These are phyloP conservation scores for Odontocerum albicorne DNA, from an alignment of 2,888 invertebrate genomes.

Conservation along the genomic window DNA sequence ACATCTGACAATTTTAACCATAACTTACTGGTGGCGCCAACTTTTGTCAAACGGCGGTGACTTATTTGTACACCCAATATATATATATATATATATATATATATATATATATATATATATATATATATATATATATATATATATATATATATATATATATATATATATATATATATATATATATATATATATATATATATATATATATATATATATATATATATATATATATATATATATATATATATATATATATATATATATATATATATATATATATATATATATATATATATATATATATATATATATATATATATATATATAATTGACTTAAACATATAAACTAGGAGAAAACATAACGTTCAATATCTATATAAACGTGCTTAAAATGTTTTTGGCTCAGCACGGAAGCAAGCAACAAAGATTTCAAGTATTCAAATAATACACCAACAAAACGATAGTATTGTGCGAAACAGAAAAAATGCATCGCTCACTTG, in stretches of 20 bases:
- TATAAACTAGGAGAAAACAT: too few species aligned
- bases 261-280: background rate
- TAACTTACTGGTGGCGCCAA: too few species aligned
- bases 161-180: background rate
- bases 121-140: background rate
- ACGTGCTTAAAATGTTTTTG: too few species aligned
- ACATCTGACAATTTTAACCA: too few species aligned
- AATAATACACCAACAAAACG: too few species aligned
- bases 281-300: background rate
- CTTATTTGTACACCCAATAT: too few species aligned
- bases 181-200: background rate
- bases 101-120: background rate
- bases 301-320: background rate
- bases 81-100: background rate
- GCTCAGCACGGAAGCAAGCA: too few species aligned
- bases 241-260: background rate
- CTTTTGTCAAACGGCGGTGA: too few species aligned
- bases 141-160: background rate
- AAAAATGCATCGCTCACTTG: too few species aligned
- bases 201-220: background rate
- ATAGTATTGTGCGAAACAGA: too few species aligned
- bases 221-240: background rate
- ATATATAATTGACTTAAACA: background rate
- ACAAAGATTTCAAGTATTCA: too few species aligned
- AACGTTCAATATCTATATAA: too few species aligned